Conservation (phyloP, 2,113 vertebrate species). For the Craseonycteris thonglongyai region DNA sequence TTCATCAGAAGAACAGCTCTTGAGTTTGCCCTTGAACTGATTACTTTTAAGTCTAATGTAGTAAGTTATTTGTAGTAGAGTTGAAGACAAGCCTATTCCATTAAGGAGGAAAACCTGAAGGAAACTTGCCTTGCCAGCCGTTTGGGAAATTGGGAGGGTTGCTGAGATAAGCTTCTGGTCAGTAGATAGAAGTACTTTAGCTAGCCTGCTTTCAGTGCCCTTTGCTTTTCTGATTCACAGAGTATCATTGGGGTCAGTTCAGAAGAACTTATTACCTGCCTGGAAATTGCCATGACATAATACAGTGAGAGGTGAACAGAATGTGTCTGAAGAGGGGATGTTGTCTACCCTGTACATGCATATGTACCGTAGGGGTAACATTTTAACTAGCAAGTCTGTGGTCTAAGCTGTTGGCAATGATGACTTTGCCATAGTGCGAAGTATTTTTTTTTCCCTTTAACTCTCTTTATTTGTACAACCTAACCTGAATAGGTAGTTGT, state of each 20-base stretch:
- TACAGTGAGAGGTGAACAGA: conserved; percentile 74
- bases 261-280: conserved; percentile 73
- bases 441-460: conserved; percentile 45
- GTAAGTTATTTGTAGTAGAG: conserved; percentile 1
- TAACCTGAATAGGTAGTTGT: conserved; percentile 56
- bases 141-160: conserved; percentile 55
- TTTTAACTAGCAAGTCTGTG: conserved; percentile 63
- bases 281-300: conserved; percentile 73
- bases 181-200: conserved; percentile 45
- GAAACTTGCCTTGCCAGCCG: conserved; percentile 12
- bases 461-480: conserved; percentile 51
- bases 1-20: neutral
- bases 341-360: conserved; percentile 68
- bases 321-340: conserved; percentile 66
- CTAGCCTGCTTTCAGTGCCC: conserved; percentile 65
- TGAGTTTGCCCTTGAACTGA: conserved; percentile 1
- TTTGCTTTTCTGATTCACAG: conserved; percentile 74
- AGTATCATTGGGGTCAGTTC: conserved; percentile 73
- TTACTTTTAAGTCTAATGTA: conserved; percentile 25
- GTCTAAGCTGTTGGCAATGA: conserved; percentile 51
- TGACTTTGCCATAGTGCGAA: conserved; percentile 31
- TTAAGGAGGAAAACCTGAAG: neutral
- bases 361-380: conserved; percentile 57
- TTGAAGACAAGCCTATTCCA: conserved; percentile 9
- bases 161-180: conserved; percentile 41